Evolutionary conservation across 2,888 invertebrate species (phyloP).

Genomic region (Altica lythri): DNA sequence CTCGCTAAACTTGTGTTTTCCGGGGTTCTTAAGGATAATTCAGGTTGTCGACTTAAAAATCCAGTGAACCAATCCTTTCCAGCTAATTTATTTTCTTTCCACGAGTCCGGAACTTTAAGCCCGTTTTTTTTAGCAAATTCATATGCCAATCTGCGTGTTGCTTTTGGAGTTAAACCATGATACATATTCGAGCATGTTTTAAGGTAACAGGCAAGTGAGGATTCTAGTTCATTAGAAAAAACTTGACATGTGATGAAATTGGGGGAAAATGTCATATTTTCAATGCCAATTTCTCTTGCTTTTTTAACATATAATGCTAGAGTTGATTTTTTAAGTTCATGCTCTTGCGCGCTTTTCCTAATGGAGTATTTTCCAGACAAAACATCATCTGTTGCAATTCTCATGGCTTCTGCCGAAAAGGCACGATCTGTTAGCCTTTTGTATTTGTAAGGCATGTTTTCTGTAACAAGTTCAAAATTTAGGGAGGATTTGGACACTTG

Average conservation of each 20-base stretch:
- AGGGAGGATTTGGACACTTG: not conserved
- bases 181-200: too few species aligned
- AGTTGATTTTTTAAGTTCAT: constrained; percentile 1
- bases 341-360: constrained; percentile 5
- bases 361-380: constrained; percentile 5
- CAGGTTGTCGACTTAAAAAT: constrained; percentile 22
- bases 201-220: not conserved
- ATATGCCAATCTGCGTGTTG: too few species aligned
- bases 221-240: constrained; percentile 13
- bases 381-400: constrained; percentile 4
- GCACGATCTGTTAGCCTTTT: constrained; percentile 3
- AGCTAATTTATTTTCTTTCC: constrained; percentile 11
- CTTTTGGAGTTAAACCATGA: constrained; percentile 21
- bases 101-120: too few species aligned
- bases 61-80: constrained; percentile 26
- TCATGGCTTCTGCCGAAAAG: constrained; percentile 1
- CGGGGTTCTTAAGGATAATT: constrained; percentile 24
- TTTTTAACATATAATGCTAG: not conserved
- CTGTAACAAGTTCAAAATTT: not conserved
- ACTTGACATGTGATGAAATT: not conserved
- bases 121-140: too few species aligned
- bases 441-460: not conserved
- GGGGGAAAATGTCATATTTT: not conserved
- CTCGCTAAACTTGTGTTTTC: constrained; percentile 47
- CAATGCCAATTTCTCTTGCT: constrained; percentile 2